Evolutionary conservation across 92 coral and sea anemone species (phyloP), one percentile per base, ranked within the genome.

Genomic region (Diadumene lineata): DNA sequence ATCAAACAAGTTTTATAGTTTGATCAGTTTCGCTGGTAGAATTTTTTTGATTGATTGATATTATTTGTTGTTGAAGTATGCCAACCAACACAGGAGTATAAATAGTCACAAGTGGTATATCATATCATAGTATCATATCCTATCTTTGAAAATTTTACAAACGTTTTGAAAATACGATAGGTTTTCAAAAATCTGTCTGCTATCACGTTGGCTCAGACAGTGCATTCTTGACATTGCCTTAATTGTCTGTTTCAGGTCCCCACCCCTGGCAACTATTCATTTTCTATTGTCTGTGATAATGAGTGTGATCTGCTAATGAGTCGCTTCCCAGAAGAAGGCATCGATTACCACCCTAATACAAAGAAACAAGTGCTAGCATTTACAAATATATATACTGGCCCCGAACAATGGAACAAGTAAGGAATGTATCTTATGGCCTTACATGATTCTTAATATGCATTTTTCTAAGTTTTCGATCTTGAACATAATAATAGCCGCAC

Each of bases 251-350:
- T 38, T 21, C 53, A 86, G 90, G 74, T 73, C 8, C 76, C 73
- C 16, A 64, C 28, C 7, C 57, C 51, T 33, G 90, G 90, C 4
- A 62, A 43, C n/a, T 86, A 81, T 71, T 76, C 74, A 1, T 86
- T 86, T 62, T 75, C 77, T 55, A 71, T 82, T 11, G 56, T 80
- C 4, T 86, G 90, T 66, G 90, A 86, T 56, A 75, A 86, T 38
- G 75, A 50, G 64, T 86, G 90, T 34, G 90, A 86, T 63, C 60
- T 86, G 43, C 76, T 86, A 87, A 38, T 75, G 17, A 32, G 46
- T 3, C 61, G 60, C 70, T 62, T 74, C 29, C 19, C 65, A 51
- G 84, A 86, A 32, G 11, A 27, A 60, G 53, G 33, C 10, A 80
- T 80, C 18, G 79, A 72, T 32, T 77, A 72, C 43, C 29, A 3